These are phyloP conservation scores for Enteromius trimaculatus DNA, from an alignment of 2,797 vertebrate genomes.

Conservation along the genomic window DNA sequence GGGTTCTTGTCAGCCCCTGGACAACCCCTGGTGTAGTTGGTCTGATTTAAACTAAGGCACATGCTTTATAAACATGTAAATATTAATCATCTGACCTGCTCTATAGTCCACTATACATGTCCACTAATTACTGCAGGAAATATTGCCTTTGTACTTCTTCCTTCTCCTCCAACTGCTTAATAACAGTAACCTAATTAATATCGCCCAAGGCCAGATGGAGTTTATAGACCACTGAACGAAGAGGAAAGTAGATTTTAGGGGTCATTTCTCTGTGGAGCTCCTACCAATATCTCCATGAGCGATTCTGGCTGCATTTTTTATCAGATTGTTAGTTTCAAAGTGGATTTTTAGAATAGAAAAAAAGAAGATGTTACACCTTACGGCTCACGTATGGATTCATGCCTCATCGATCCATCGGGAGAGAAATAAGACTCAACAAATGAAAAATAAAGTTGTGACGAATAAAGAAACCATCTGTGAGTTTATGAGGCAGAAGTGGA, in stretches of 20 bases:
- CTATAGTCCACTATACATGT: neutral
- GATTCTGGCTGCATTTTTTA: slow-evolving; percentile 15
- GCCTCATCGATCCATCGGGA: slow-evolving; percentile 59
- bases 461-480: slow-evolving; percentile 42
- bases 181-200: slow-evolving; percentile 64
- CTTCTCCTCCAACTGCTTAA: slow-evolving; percentile 49
- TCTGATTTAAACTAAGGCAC: too few species aligned
- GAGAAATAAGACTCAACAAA: slow-evolving; percentile 56
- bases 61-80: neutral
- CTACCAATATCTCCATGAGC: slow-evolving; percentile 11
- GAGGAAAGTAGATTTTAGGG: slow-evolving; percentile 24
- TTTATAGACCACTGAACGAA: slow-evolving; percentile 52
- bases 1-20: neutral
- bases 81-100: neutral
- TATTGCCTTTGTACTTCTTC: slow-evolving; percentile 47
- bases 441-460: slow-evolving; percentile 55
- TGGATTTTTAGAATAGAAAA: slow-evolving; percentile 34
- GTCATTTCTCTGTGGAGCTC: slow-evolving; percentile 13
- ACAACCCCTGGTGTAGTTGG: neutral
- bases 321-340: slow-evolving; percentile 37
- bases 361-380: slow-evolving; percentile 45
- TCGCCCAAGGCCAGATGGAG: slow-evolving; percentile 43
- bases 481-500: slow-evolving; percentile 59
- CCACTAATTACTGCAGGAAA: slow-evolving; percentile 20
- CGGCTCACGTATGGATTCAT: slow-evolving; percentile 51